Conservation (phyloP, 2,888 invertebrate genomes). For the Lasioglossum figueresi region DNA sequence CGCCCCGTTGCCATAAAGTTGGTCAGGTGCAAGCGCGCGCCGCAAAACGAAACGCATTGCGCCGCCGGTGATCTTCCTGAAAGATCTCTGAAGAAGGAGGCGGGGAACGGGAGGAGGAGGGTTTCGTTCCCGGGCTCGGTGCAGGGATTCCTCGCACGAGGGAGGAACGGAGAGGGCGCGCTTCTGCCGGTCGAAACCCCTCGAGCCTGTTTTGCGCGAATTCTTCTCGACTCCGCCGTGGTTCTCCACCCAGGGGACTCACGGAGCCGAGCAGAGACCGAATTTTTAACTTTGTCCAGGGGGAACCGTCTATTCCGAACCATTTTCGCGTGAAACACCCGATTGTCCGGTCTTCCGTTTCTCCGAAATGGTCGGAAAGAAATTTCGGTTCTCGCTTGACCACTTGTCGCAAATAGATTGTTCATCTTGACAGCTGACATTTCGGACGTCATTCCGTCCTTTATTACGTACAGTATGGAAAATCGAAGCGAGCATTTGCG, state of each 20-base stretch:
- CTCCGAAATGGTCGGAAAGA: background rate
- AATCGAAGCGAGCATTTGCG: background rate
- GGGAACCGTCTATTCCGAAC: background rate
- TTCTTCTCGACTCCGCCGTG: constrained; percentile 70
- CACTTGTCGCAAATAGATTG: no score
- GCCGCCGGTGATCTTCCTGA: constrained; percentile 73
- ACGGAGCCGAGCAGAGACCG: background rate
- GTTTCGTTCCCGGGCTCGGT: constrained; percentile 66
- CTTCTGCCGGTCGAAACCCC: constrained; percentile 71
- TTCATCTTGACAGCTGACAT: background rate
- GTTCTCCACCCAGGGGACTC: constrained; percentile 65
- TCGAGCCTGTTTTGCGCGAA: constrained; percentile 75
- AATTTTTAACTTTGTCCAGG: background rate
- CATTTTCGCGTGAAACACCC: background rate
- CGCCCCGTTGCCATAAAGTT: constrained; percentile 48
- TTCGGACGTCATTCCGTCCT: background rate
- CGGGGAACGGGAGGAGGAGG: constrained; percentile 57
- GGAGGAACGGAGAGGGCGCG: constrained; percentile 69
- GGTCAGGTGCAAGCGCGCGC: constrained; percentile 68
- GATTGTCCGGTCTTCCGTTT: background rate
- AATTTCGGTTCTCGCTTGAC: background rate
- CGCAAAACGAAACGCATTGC: constrained; percentile 67
- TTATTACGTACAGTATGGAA: background rate
- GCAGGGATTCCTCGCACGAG: constrained; percentile 69
- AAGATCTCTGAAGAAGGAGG: constrained; percentile 67